A percentile compares a stretch with the other conserved stretches of the same genome.
phyloP scores from a whole-genome alignment of 2,113 vertebrate genomes.

The Montifringilla adamsi region DNA sequence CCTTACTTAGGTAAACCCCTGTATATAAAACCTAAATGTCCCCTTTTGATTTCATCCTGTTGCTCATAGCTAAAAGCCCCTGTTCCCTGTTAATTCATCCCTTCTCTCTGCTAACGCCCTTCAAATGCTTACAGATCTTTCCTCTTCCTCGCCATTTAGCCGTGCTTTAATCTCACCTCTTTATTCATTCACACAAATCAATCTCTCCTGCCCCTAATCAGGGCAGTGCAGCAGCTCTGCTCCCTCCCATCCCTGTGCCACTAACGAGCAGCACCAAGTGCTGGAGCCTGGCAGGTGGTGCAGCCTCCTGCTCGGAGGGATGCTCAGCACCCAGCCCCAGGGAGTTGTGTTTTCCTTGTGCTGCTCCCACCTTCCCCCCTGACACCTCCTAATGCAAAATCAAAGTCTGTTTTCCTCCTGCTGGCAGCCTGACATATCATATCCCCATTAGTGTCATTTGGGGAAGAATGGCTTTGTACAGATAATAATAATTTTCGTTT shows the following conservation, averaged over 20 bases:
- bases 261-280: background rate
- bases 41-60: background rate
- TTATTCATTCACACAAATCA: conserved; percentile 31
- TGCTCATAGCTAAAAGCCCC: background rate
- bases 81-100: background rate
- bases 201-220: conserved; percentile 27
- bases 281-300: background rate
- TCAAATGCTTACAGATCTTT: background rate
- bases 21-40: background rate
- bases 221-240: background rate
- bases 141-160: conserved; percentile 5
- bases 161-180: conserved; percentile 9
- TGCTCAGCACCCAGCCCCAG: background rate
- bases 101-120: background rate
- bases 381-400: background rate
- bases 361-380: background rate
- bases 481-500: conserved; percentile 10
- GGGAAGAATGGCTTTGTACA: background rate
- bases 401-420: background rate
- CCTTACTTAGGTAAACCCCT: background rate
- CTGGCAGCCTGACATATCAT: background rate
- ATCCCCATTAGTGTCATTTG: background rate
- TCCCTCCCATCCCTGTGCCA: background rate
- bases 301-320: background rate
- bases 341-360: background rate